Evolutionary conservation across 1,140 invertebrate species (phyloP).

Genomic region (Drosophila sturtevanti): DNA sequence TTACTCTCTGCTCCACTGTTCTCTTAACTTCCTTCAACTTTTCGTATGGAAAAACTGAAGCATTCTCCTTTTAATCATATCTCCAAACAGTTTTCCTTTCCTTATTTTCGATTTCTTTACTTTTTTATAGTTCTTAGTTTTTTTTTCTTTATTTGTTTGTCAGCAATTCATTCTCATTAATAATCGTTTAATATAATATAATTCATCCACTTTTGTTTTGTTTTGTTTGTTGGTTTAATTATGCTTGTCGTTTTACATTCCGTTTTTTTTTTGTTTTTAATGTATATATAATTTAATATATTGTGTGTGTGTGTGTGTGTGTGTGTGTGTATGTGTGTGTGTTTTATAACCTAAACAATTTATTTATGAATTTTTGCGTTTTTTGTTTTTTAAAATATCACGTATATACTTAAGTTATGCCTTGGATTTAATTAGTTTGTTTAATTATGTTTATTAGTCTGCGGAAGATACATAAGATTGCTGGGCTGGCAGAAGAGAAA

Average conservation of each 20-base stretch:
- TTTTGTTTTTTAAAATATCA: conserved; percentile 77
- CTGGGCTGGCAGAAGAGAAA: conserved; percentile 42
- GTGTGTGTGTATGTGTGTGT: conserved; percentile 1
- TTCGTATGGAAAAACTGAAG: not conserved
- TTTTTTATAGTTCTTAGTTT: not conserved
- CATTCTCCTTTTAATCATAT: no score
- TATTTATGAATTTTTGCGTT: conserved; percentile 65
- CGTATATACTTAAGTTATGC: conserved; percentile 82
- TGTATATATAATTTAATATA: conserved; percentile 61
- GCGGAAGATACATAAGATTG: conserved; percentile 52
- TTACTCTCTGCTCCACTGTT: conserved; percentile 2
- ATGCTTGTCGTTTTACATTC: conserved; percentile 4
- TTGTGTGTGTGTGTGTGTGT: conserved; percentile 10
- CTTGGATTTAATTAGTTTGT: conserved; percentile 75
- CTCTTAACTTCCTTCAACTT: conserved; percentile 22
- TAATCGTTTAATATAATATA: conserved; percentile 11
- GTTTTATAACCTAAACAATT: conserved; percentile 76
- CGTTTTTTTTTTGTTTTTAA: conserved; percentile 44
- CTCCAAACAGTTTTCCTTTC: conserved; percentile 58
- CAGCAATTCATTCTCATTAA: conserved; percentile 8
- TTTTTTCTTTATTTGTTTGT: conserved; percentile 3
- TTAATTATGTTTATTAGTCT: conserved; percentile 42
- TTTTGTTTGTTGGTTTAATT: conserved; percentile 22
- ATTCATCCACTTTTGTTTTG: conserved; percentile 10
- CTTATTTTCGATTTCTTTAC: conserved; percentile 20